Evolutionary conservation across 2,888 invertebrate species (phyloP), one percentile per base, ranked within the genome.

Genomic region (Cacoxenus indagator): DNA sequence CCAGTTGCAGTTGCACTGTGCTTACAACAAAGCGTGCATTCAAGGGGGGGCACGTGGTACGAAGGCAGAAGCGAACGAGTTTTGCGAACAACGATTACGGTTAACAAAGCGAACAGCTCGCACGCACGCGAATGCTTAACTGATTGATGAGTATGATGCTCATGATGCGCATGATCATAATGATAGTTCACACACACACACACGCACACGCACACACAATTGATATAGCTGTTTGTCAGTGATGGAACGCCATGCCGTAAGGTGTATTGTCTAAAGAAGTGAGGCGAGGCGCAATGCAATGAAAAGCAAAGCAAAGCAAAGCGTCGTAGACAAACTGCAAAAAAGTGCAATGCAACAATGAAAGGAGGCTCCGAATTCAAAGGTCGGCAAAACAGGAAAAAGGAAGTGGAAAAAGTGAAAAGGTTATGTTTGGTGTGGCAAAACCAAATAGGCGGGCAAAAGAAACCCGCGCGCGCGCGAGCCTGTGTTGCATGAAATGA

Each of bases 291-390:
- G n/a, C n/a, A 17, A 11, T 29, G 24, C 61, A 31, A 31, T 6
- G 31, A 8, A 4, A 37, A 37, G 37, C 37, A 2, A 31, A 11
- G 19, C 31, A 51, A 14, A 51, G 11, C 11, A 17, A 8, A 51
- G 37, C 57, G 26, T n/a, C 19, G 8, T 22, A 64, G 22, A 48
- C 22, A 67, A 57, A 26, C n/a, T 55, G 26, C 17, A 69, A 64
- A 67, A 71, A 67, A 70, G 70, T 65, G 67, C 64, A 74, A 72
- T 57, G 67, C 70, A 73, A 73, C 69, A 69, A 73, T 65, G 24
- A 67, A 69, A 19, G 59, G 65, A 72, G 69, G 70, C 68, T 37
- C 9, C 3, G 14, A 37, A 37, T 37, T 8, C 37, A 37, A 37
- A 37, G 2, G 51, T 54, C 54, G 26, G n/a, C 11, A 14, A 17